Conservation (phyloP, 2,797 vertebrate species). For the Gymnopithys bicolor region DNA sequence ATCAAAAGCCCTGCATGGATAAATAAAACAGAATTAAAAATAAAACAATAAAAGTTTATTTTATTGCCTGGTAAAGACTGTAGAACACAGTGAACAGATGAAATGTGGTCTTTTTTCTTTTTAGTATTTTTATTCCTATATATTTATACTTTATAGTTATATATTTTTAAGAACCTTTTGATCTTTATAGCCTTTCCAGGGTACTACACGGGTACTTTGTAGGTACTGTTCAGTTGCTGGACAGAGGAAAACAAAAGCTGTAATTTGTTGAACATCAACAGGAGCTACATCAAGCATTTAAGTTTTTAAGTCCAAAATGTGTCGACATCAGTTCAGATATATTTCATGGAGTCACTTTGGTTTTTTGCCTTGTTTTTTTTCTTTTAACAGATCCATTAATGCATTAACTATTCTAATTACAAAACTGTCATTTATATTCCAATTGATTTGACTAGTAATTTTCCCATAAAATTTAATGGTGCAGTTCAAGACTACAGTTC, state of each 20-base stretch:
- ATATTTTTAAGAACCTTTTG: neutral
- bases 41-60: neutral
- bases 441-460: constrained; percentile 17
- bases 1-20: neutral
- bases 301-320: neutral
- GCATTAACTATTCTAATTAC: neutral
- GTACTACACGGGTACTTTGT: neutral
- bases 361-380: neutral
- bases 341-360: neutral
- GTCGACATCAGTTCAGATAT: neutral
- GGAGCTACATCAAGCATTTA: neutral
- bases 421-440: constrained; percentile 18
- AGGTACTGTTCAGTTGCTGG: neutral
- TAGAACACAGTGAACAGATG: neutral
- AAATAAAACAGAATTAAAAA: neutral
- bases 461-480: constrained; percentile 15
- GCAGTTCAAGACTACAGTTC: neutral
- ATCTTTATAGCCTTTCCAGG: neutral
- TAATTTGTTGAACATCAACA: neutral
- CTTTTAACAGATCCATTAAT: neutral
- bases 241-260: neutral
- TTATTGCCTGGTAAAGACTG: neutral
- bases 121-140: neutral
- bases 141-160: neutral
- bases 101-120: neutral